Evolutionary conservation across 2,113 vertebrate genomes (phyloP).

Genomic region (Kryptolebias marmoratus): DNA sequence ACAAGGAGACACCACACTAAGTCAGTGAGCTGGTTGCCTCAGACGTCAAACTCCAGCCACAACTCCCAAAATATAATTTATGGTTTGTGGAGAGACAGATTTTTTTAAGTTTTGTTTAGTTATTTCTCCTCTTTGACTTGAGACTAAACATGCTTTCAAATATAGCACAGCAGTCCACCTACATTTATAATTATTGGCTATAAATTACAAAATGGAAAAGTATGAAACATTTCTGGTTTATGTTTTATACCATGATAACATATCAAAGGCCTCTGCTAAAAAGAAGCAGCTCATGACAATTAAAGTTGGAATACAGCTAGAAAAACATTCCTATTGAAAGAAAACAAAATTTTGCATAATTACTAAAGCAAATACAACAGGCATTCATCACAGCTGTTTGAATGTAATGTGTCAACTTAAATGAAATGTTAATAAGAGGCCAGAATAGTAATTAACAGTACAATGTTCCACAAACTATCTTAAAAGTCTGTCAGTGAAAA

Average conservation of each 20-base stretch:
- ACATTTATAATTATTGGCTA: conserved; percentile 64
- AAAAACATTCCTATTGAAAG: conserved; percentile 63
- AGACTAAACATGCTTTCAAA: conserved; percentile 58
- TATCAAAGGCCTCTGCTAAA: conserved; percentile 35
- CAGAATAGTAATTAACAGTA: conserved; percentile 17
- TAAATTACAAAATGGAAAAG: conserved; percentile 52
- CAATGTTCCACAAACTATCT: conserved; percentile 2
- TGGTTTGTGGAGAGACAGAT: conserved; percentile 60
- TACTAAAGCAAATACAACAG: conserved; percentile 38
- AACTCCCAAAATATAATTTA: conserved; percentile 71
- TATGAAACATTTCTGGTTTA: conserved; percentile 47
- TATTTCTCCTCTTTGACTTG: conserved; percentile 25
- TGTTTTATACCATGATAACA: conserved; percentile 59
- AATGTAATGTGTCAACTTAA: conserved; percentile 21
- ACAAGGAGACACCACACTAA: conserved; percentile 56
- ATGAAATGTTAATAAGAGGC: conserved; percentile 5
- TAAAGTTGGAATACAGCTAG: conserved; percentile 53
- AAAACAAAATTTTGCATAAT: conserved; percentile 51
- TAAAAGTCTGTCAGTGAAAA: neutral
- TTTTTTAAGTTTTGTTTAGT: conserved; percentile 37
- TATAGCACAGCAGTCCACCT: conserved; percentile 59
- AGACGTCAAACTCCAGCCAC: conserved; percentile 74
- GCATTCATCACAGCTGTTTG: conserved; percentile 57
- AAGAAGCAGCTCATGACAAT: conserved; percentile 53
- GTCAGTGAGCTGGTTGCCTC: conserved; percentile 50